Evolutionary conservation across 2,113 vertebrate genomes (phyloP).

Genomic region (Tonatia bakeri): DNA sequence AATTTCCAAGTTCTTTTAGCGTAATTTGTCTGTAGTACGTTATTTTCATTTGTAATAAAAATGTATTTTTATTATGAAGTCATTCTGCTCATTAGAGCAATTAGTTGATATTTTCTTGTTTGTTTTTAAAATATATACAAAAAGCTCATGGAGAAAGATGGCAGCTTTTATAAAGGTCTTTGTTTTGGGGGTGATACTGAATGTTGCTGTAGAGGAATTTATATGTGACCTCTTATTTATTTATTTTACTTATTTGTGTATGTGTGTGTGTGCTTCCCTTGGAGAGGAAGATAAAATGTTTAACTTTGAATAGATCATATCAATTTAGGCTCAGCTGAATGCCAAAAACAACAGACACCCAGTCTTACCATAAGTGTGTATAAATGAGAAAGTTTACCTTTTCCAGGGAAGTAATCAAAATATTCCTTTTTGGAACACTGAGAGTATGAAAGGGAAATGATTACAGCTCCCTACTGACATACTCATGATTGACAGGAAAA

Average conservation of each 20-base stretch:
- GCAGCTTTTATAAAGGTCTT: conserved; percentile 62
- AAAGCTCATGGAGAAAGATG: background rate
- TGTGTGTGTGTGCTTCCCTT: conserved; percentile 28
- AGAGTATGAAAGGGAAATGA: conserved; percentile 83
- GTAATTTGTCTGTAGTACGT: conserved; percentile 52
- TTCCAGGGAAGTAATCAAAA: conserved; percentile 81
- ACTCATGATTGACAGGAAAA: conserved; percentile 87
- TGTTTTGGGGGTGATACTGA: conserved; percentile 53
- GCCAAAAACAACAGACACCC: conserved; percentile 65
- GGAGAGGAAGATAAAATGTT: conserved; percentile 70
- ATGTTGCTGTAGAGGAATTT: conserved; percentile 56
- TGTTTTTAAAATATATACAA: conserved; percentile 25
- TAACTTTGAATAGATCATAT: conserved; percentile 74
- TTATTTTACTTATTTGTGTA: background rate
- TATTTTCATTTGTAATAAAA: conserved; percentile 59
- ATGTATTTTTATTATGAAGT: conserved; percentile 41
- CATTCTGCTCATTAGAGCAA: conserved; percentile 59
- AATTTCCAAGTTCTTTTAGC: conserved; percentile 58
- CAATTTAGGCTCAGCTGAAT: conserved; percentile 57
- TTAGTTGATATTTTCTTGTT: conserved; percentile 64
- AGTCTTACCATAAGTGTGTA: conserved; percentile 57
- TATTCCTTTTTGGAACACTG: conserved; percentile 80
- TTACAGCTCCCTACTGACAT: conserved; percentile 83
- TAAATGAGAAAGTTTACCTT: conserved; percentile 80
- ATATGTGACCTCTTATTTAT: conserved; percentile 52